Conservation (phyloP, 2,888 invertebrate genomes). For the Teleogryllus oceanicus region DNA sequence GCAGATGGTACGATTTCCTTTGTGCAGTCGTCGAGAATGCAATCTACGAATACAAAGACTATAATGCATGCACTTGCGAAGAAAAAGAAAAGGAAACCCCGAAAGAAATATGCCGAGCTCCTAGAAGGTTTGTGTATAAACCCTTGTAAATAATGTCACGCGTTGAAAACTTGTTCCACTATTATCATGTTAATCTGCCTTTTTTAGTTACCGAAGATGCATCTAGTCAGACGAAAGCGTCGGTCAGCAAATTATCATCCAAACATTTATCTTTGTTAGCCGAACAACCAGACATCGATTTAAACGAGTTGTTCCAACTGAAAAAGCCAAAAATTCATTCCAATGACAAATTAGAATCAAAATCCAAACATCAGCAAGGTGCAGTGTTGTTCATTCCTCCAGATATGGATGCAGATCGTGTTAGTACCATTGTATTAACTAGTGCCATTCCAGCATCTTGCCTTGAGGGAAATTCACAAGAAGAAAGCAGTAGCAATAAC, state of each 20-base stretch:
- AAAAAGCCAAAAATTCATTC: conserved; percentile 43
- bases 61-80: conserved; percentile 43
- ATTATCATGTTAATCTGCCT: conserved; percentile 26
- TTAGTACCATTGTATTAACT: neutral
- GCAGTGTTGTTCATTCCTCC: neutral
- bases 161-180: neutral
- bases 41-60: conserved; percentile 41
- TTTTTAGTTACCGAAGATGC: conserved; percentile 60
- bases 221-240: conserved; percentile 64
- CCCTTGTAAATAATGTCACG: too few species aligned
- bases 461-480: too few species aligned
- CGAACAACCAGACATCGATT: conserved; percentile 53
- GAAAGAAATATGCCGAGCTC: conserved; percentile 63
- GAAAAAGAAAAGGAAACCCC: conserved; percentile 52
- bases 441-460: neutral
- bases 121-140: conserved; percentile 57
- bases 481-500: too few species aligned
- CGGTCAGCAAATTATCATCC: conserved; percentile 64
- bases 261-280: conserved; percentile 65
- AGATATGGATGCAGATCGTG: neutral
- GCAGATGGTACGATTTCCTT: too few species aligned
- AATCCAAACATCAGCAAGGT: neutral
- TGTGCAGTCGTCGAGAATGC: conserved; percentile 29
- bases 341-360: neutral
- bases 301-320: conserved; percentile 59